These are phyloP conservation scores for Albula glossodonta DNA, from an alignment of 2,113 vertebrate species.

Conservation along the genomic window DNA sequence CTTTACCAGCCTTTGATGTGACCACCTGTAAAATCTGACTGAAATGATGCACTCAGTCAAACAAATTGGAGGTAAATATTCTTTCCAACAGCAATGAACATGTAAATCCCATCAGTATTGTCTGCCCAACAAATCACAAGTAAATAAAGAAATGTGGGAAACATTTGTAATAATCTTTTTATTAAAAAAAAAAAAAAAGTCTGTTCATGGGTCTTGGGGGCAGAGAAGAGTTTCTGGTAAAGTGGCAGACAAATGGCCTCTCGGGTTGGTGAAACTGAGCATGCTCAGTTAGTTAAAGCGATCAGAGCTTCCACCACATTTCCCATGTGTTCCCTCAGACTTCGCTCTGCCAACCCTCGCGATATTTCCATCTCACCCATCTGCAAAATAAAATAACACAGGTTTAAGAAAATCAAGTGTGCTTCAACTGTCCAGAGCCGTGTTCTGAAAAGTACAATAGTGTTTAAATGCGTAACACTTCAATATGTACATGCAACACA, in stretches of 20 bases:
- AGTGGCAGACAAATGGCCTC: neutral
- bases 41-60: no score
- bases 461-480: no score
- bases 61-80: no score
- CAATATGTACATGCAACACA: no score
- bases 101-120: no score
- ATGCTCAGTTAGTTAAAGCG: conserved; percentile 85
- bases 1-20: no score
- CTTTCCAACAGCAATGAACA: no score
- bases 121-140: no score
- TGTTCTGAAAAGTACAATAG: neutral
- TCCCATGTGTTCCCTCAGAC: conserved; percentile 94
- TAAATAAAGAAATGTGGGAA: neutral
- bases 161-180: neutral
- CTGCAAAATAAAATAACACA: conserved; percentile 59
- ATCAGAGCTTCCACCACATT: conserved; percentile 94
- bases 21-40: no score
- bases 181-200: neutral
- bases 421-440: neutral
- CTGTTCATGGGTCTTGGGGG: neutral
- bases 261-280: neutral
- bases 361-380: conserved; percentile 98
- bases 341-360: conserved; percentile 82
- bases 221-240: neutral
- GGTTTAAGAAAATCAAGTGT: neutral